Evolutionary conservation across 2,888 invertebrate species (phyloP).

Genomic region (Platynereis dumerilii): DNA sequence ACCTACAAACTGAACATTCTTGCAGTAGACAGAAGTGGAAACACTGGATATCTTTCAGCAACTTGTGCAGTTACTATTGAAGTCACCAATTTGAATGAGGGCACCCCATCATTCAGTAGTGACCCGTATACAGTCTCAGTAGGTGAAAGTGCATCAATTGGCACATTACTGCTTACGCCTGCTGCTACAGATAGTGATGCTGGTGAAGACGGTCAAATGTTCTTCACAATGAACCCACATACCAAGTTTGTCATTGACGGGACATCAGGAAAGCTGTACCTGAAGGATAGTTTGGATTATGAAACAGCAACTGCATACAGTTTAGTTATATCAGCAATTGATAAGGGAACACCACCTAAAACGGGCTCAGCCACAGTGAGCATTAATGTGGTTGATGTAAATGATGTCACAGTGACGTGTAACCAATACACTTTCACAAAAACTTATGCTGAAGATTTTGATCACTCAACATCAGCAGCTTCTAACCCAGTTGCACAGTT

Average conservation of each 20-base stretch:
- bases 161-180: not conserved
- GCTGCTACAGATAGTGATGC: slow-evolving; percentile 1
- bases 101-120: not conserved
- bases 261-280: not conserved
- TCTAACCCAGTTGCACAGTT: slow-evolving; percentile 29
- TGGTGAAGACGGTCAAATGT: not conserved
- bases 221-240: not conserved
- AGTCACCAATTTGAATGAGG: not conserved
- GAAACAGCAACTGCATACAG: not conserved
- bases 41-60: not conserved
- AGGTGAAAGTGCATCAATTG: not conserved
- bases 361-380: not conserved
- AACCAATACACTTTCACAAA: not conserved
- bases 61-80: not conserved
- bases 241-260: not conserved
- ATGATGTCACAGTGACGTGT: not conserved
- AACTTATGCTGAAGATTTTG: slow-evolving; percentile 2
- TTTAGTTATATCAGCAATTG: not conserved
- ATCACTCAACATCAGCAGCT: not conserved
- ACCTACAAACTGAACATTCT: slow-evolving; percentile 37
- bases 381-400: not conserved
- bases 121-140: slow-evolving; percentile 1
- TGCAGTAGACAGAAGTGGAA: slow-evolving; percentile 36
- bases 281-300: slow-evolving; percentile 5
- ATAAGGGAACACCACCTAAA: not conserved